Conservation (phyloP, 2,797 vertebrate species). For the Centropyge bicolor region DNA sequence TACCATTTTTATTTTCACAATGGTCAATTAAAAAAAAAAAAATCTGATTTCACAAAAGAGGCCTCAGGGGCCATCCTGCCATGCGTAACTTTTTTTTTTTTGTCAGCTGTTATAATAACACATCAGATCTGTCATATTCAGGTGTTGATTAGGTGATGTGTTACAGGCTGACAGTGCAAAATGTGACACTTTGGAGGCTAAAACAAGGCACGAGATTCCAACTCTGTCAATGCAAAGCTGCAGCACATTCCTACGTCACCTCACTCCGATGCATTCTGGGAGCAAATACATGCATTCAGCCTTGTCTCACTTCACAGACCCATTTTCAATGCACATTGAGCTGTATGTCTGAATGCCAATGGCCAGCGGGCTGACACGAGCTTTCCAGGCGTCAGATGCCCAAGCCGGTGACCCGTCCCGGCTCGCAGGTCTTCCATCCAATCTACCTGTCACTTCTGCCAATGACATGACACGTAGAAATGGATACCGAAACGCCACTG, state of each 20-base stretch:
- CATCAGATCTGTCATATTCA: neutral
- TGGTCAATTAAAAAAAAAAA: neutral
- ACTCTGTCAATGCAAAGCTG: constrained; percentile 19
- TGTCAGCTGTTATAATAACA: constrained; percentile 1
- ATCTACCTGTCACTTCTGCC: constrained; percentile 82
- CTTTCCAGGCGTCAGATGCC: constrained; percentile 64
- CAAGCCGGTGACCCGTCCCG: constrained; percentile 75
- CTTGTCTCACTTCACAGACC: constrained; percentile 62
- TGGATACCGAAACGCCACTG: constrained; percentile 66
- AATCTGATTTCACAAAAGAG: constrained; percentile 3
- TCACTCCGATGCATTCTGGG: constrained; percentile 38
- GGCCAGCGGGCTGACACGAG: constrained; percentile 59
- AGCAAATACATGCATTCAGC: constrained; percentile 46
- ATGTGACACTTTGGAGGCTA: neutral
- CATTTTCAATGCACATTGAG: constrained; percentile 54
- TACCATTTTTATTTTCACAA: neutral
- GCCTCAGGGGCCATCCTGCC: neutral
- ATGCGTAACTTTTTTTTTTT: too few species aligned
- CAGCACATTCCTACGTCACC: constrained; percentile 9
- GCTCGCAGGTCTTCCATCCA: constrained; percentile 73
- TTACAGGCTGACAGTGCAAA: neutral
- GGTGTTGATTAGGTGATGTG: constrained; percentile 1
- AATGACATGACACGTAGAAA: constrained; percentile 73
- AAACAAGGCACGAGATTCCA: constrained; percentile 9
- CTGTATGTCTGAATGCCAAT: constrained; percentile 57